Percentiles rank a stretch among this genome's conserved stretches.
These are phyloP conservation scores for Ptychadena robeensis DNA, from an alignment of 2,797 vertebrate species.

Conservation along the genomic window DNA sequence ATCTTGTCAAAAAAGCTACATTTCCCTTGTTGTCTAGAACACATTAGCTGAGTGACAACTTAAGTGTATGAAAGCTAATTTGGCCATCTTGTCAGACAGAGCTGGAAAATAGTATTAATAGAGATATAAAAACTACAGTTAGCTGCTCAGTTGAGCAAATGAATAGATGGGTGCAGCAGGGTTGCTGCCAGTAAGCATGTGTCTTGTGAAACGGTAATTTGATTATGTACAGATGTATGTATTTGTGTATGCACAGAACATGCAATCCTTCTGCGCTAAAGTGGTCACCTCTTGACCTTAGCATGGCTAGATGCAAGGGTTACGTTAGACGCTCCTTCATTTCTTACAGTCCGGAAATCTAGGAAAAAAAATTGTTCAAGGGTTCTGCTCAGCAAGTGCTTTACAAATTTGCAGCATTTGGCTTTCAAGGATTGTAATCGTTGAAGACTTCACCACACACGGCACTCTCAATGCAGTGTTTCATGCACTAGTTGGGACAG, in stretches of 20 bases:
- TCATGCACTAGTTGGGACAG: not conserved
- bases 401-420: not conserved
- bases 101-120: slow-evolving; percentile 37
- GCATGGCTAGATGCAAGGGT: not conserved
- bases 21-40: slow-evolving; percentile 17
- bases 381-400: not conserved
- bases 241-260: not conserved
- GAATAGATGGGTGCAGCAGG: slow-evolving; percentile 16
- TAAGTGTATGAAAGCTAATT: slow-evolving; percentile 44
- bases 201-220: slow-evolving; percentile 32
- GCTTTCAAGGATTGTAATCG: not conserved
- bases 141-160: slow-evolving; percentile 34
- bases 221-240: too few species aligned
- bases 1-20: not conserved
- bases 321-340: not conserved
- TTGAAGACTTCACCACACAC: not conserved
- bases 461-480: not conserved
- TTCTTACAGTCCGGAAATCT: not conserved
- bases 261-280: not conserved
- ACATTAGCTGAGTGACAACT: slow-evolving; percentile 21
- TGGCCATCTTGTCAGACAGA: slow-evolving; percentile 9
- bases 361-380: too few species aligned
- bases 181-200: not conserved
- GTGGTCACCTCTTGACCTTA: slow-evolving; percentile 1
- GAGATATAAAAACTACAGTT: slow-evolving; percentile 27